Base-by-base conservation (phyloP, 2,113 vertebrate genomes). In the Cololabis saira region DNA sequence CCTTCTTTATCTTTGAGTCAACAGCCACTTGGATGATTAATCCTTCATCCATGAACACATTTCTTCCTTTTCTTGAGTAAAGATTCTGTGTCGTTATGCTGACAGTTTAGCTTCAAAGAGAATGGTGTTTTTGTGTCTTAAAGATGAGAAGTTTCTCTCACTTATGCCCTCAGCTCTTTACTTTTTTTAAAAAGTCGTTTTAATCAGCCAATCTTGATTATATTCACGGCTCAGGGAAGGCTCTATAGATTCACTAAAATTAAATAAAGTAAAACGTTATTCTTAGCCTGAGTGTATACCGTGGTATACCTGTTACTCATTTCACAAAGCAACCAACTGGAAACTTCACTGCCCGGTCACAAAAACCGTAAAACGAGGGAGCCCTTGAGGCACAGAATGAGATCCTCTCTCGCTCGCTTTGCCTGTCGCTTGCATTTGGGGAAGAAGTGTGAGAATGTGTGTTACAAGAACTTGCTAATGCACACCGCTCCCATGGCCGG, bases 401-500 rank as follows among this genome's bases (percentile, higher is more conserved):
- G 45, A 43, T 48, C 63, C 17, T 52, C 60, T 57, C 70, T 51
- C 59, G 42, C 61, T 40, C 19, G 41, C 63, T 68, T 15, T 37
- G 51, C 43, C 65, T 61, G 18, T 70, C 53, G 43, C 67, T 5
- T 59, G 61, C 58, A 22, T 76, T 63, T 71, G 78, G 65, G 78
- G 83, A 71, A 62, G 62, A 64, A 63, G 74, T 66, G 78, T 51
- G 64, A 41, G 67, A 63, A 70, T 65, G 81, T 76, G 59, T 83
- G 81, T 89, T 87, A 81, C 88, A 85, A 83, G 81, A 84, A 71
- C 83, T 85, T 81, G 72, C 85, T 86, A 89, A 89, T 78, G 10
- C 75, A 66, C 62, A 61, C 68, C 56, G n/a, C 64, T 56, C 61
- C 76, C 68, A 82, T 80, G 76, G 81, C 82, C 15, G 15, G 70